A percentile compares a stretch with the other conserved stretches of the same genome.
Evolutionary conservation across 2,113 vertebrate species (phyloP).

Genomic region (Carassius gibelio): DNA sequence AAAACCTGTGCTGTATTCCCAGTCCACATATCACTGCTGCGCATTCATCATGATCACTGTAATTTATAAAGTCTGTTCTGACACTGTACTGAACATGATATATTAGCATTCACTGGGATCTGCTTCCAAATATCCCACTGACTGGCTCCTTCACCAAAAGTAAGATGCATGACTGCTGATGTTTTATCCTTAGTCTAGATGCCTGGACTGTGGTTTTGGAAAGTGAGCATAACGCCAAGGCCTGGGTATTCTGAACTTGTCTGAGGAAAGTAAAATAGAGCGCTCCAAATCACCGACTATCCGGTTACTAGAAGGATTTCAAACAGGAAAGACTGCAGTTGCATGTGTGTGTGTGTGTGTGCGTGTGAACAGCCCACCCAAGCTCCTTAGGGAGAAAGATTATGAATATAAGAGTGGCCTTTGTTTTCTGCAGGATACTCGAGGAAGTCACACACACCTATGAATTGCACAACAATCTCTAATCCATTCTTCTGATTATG

Average conservation of each 20-base stretch:
- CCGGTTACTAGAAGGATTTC: conserved; percentile 61
- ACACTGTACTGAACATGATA: conserved; percentile 35
- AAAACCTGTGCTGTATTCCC: conserved; percentile 24
- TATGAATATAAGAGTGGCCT: conserved; percentile 58
- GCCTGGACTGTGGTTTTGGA: conserved; percentile 38
- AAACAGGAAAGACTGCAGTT: conserved; percentile 57
- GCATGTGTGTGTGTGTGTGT: conserved; percentile 4
- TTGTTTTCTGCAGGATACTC: conserved; percentile 56
- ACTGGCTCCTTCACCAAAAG: background rate
- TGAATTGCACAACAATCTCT: conserved; percentile 5
- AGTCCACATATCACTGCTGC: conserved; percentile 6
- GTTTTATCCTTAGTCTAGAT: background rate
- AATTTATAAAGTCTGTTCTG: conserved; percentile 35
- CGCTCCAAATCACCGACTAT: conserved; percentile 60
- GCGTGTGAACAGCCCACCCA: conserved; percentile 32
- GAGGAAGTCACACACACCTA: conserved; percentile 26
- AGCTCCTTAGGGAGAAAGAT: conserved; percentile 57
- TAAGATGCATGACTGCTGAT: background rate
- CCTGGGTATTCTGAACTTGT: conserved; percentile 39
- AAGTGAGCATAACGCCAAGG: conserved; percentile 31
- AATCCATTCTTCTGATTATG: background rate
- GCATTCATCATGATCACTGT: conserved; percentile 22
- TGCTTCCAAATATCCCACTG: background rate
- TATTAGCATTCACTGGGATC: background rate
- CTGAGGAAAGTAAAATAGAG: conserved; percentile 57